Percentiles rank a stretch among this genome's conserved stretches.
Conservation (phyloP, 1,140 invertebrate genomes). For the Trachymyrmex septentrionalis region DNA sequence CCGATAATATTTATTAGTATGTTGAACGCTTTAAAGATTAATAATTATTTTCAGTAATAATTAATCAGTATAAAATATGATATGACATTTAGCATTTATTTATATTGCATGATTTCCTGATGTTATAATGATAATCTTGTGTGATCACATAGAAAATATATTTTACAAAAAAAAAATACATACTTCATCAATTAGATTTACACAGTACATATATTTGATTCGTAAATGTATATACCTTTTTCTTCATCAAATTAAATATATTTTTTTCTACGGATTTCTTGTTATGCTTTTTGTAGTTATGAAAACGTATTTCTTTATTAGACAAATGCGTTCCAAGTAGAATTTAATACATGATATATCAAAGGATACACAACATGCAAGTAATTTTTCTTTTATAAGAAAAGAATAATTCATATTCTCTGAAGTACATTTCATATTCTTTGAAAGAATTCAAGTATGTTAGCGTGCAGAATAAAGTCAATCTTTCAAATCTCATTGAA, state of each 20-base stretch:
- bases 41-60: constrained; percentile 17
- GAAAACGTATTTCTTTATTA: neutral
- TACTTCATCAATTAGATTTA: neutral
- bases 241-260: neutral
- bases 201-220: neutral
- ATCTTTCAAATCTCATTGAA: neutral
- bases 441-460: neutral
- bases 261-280: neutral
- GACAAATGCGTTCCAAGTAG: neutral
- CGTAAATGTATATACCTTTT: neutral
- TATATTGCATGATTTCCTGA: neutral
- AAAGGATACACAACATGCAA: neutral
- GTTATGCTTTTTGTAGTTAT: neutral
- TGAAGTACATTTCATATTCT: neutral
- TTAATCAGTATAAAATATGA: constrained; percentile 3
- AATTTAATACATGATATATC: neutral
- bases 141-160: neutral
- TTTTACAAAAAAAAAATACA: neutral
- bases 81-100: neutral
- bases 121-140: neutral
- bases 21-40: neutral
- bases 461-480: neutral
- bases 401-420: neutral
- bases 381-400: constrained; percentile 10
- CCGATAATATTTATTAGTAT: neutral